These are phyloP conservation scores for Bombus consobrinus DNA, from an alignment of 1,140 invertebrate genomes.

Conservation along the genomic window DNA sequence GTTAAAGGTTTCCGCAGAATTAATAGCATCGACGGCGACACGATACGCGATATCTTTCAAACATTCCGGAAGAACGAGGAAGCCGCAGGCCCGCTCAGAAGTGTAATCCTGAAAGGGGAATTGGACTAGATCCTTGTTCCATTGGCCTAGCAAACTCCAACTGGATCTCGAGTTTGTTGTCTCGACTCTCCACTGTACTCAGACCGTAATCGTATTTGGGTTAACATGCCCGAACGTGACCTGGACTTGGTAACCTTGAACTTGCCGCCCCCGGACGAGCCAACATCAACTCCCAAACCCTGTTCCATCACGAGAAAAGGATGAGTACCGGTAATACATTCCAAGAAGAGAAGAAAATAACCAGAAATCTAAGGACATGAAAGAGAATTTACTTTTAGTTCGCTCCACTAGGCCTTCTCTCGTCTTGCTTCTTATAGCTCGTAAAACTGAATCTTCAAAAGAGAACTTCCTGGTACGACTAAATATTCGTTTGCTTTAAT, in stretches of 20 bases:
- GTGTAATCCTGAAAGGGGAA: neutral
- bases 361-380: constrained; percentile 22
- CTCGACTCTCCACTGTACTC: constrained; percentile 54
- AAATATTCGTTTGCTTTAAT: neutral
- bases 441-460: neutral
- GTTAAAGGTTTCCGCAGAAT: constrained; percentile 2
- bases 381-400: neutral
- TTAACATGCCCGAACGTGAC: constrained; percentile 76
- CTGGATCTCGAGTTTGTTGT: constrained; percentile 62
- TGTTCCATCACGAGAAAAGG: constrained; percentile 5
- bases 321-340: constrained; percentile 26
- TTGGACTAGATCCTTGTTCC: constrained; percentile 16
- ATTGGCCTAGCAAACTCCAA: constrained; percentile 20
- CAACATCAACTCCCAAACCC: constrained; percentile 26
- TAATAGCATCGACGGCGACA: neutral
- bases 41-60: neutral
- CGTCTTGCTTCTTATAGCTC: neutral
- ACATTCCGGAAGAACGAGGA: neutral
- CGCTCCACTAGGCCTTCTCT: neutral
- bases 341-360: constrained; percentile 31
- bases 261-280: constrained; percentile 65
- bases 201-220: constrained; percentile 72
- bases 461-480: neutral
- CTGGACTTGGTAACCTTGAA: constrained; percentile 75
- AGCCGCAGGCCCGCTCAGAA: neutral